Base-by-base conservation (phyloP, 2,888 invertebrate species). In the Dione juno region DNA sequence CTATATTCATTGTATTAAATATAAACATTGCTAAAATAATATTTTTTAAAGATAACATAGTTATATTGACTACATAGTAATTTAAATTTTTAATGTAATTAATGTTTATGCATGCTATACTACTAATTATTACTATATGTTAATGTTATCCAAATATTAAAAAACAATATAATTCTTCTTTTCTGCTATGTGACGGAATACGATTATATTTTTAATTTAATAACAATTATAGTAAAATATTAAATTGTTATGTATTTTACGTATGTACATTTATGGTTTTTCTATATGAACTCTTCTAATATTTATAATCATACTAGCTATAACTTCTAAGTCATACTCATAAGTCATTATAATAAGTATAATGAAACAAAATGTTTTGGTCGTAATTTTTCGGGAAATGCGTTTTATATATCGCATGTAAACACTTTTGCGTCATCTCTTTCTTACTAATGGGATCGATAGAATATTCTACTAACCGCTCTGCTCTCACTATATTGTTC, bases 371-470 rank as follows among this genome's bases (percentile, higher is more conserved):
- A 50, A 16, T 50, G 50, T 19, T 50, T 50, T 50, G 50, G 50
- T 54, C 43, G 14, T n/a, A 52, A 19, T 53, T 41, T 73, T 66
- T 50, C 0, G 65, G 67, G 58, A 68, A 73, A 64, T 54, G 67
- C 14, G n/a, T 67, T 14, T 54, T 13, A 35, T 45, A 43, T 21
- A n/a, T 6, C 50, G 11, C 28, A 16, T 28, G 50, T 43, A 63
- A 70, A 66, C 71, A 71, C 59, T 67, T 68, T 57, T 63, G 13
- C 45, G 50, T 57, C 50, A 61, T 76, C 73, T 72, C 72, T 67
- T 75, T 71, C 61, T 28, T 11, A 43, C 70, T 1, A 64, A 40
- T 28, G 21, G 28, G 70, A 68, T 71, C 66, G 63, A 68, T 69
- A 69, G 58, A 35, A 45, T 37, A 43, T 35, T 70, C 50, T 59